These are phyloP conservation scores for Andrena praecox DNA, from an alignment of 2,888 invertebrate species.

Conservation along the genomic window DNA sequence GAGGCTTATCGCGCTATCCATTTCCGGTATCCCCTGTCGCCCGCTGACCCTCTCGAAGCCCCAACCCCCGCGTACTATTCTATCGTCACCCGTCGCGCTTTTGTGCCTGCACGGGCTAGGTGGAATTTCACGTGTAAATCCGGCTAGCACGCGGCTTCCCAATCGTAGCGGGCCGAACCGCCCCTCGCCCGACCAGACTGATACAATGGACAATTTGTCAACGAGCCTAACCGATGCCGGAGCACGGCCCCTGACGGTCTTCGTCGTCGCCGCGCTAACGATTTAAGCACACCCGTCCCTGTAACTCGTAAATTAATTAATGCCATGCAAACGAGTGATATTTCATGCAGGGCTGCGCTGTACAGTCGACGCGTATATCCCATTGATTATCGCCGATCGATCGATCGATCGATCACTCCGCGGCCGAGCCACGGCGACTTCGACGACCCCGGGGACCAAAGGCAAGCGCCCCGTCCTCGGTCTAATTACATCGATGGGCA, in stretches of 20 bases:
- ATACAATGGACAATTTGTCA: conserved; percentile 76
- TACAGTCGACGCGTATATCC: conserved; percentile 18
- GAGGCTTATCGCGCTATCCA: conserved; percentile 68
- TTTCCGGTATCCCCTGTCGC: conserved; percentile 60
- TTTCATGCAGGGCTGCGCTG: conserved; percentile 12
- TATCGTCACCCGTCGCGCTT: conserved; percentile 63
- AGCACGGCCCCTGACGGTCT: conserved; percentile 63
- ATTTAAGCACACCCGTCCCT: conserved; percentile 40
- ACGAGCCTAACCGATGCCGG: conserved; percentile 68
- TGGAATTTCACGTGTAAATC: conserved; percentile 72
- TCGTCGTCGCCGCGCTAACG: conserved; percentile 52
- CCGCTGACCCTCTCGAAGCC: conserved; percentile 48
- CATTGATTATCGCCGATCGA: conserved; percentile 32
- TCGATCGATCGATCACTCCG: conserved; percentile 21
- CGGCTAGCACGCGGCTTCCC: conserved; percentile 66
- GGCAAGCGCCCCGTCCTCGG: neutral
- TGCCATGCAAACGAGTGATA: conserved; percentile 40
- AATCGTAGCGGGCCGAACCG: conserved; percentile 56
- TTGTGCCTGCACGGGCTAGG: conserved; percentile 63
- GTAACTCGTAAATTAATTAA: conserved; percentile 65
- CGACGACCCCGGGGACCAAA: neutral
- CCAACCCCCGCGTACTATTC: conserved; percentile 36
- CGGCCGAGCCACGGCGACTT: neutral
- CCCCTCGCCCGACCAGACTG: conserved; percentile 36
- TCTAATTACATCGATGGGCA: too few species aligned